Percentiles rank a stretch among this genome's conserved stretches.
phyloP scores from a whole-genome alignment of 2,888 invertebrate genomes.

The Lydus trimaculatus region DNA sequence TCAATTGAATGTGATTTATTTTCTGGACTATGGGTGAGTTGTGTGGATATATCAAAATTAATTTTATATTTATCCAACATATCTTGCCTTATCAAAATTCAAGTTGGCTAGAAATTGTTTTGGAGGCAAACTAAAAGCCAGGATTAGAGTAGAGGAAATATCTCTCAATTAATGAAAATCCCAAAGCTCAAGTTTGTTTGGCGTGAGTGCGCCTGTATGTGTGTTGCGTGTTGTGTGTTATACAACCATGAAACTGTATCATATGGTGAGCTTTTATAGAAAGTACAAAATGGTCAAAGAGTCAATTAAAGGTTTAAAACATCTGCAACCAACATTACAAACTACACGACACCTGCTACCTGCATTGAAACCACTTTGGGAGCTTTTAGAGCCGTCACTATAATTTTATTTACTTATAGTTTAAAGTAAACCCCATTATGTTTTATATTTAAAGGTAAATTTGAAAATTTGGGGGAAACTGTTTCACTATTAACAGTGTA shows the following conservation, averaged over 20 bases:
- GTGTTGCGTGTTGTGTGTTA: conserved; percentile 14
- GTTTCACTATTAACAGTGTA: conserved; percentile 15
- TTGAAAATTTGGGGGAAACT: background rate
- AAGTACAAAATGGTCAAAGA: conserved; percentile 42
- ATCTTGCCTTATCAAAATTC: background rate
- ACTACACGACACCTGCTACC: conserved; percentile 46
- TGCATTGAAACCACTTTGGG: conserved; percentile 44
- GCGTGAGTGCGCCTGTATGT: background rate
- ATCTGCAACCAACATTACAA: conserved; percentile 52
- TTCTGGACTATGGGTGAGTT: background rate
- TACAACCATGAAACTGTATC: conserved; percentile 20
- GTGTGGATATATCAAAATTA: background rate
- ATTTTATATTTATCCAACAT: background rate
- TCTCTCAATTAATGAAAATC: conserved; percentile 28
- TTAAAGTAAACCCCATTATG: conserved; percentile 38
- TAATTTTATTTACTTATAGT: conserved; percentile 42
- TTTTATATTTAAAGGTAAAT: conserved; percentile 25
- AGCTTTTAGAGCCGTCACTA: conserved; percentile 43
- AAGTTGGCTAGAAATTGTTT: background rate
- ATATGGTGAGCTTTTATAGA: conserved; percentile 20
- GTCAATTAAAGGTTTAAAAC: conserved; percentile 50
- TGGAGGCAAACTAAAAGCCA: conserved; percentile 4
- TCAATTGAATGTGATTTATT: background rate
- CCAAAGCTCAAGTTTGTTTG: conserved; percentile 13
- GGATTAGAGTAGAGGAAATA: conserved; percentile 21